Evolutionary conservation across 2,797 vertebrate genomes (phyloP), one percentile per base, ranked within the genome.

Genomic region (Hippocampus kuda): DNA sequence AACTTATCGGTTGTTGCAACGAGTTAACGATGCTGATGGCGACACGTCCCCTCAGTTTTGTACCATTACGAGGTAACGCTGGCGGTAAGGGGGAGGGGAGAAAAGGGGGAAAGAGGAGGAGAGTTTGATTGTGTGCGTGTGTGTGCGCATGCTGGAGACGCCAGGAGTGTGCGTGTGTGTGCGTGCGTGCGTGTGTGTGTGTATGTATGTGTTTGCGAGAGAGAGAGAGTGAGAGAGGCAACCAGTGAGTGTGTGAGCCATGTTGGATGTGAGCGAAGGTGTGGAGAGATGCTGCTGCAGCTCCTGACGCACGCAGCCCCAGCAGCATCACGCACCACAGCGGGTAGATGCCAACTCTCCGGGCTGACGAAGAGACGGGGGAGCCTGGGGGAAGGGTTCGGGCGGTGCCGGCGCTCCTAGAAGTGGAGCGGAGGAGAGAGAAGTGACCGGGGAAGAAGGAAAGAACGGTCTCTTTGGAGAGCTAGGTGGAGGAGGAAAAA

Each of bases 201-300:
- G 63, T 1, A 20, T 59, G 59, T 48, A 41, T 1, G 56, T 62
- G 51, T 74, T 78, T 56, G 60, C 69, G 78, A 74, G 41, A 44
- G 67, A 46, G 41, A 9, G 30, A 4, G 66, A 13, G 66, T 56
- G 85, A 78, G 84, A 76, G 81, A 76, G 61, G 75, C 70, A 84
- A 79, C 49, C 82, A 79, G 79, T 16, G 75, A 78, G 79, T 9
- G 84, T 67, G 89, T 92, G 88, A 97, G 94, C 94, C 94, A 96
- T 96, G 94, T 95, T 95, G 94, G 93, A 94, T 92, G 90, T 91
- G 92, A 91, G 87, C 89, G 89, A 88, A 87, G 81, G 73, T 85
- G 84, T 87, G 91, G 76, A 88, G 90, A 90, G 89, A 91, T 85
- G 91, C 88, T 87, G 85, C 87, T 22, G 88, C 88, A 85, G 81